Evolutionary conservation across 1,140 invertebrate species (phyloP).

Genomic region (Brachionus angularis): DNA sequence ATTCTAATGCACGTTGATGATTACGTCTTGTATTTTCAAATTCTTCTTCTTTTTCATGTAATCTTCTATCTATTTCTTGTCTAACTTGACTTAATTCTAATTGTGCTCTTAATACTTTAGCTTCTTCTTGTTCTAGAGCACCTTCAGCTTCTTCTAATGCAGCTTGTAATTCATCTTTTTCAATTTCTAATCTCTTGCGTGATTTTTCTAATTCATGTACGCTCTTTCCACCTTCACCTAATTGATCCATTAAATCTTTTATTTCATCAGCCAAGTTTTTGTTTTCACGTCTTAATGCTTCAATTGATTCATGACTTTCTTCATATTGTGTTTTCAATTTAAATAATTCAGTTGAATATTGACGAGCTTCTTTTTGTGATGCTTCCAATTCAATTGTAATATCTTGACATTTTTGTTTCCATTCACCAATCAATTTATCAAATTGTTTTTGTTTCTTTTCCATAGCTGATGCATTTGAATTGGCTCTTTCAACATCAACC

Average conservation of each 20-base stretch:
- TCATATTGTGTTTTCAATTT: slow-evolving; percentile 94
- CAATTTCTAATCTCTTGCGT: slow-evolving; percentile 91
- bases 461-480: slow-evolving; percentile 75
- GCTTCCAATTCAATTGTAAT: slow-evolving; percentile 92
- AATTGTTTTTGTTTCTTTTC: slow-evolving; percentile 99
- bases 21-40: slow-evolving; percentile 96
- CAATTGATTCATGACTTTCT: slow-evolving; percentile 88
- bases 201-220: slow-evolving; percentile 98
- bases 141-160: slow-evolving; percentile 97
- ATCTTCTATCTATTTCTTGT: slow-evolving; percentile 94
- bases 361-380: slow-evolving; percentile 96
- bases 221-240: slow-evolving; percentile 81
- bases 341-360: slow-evolving; percentile 98
- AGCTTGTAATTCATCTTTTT: slow-evolving; percentile 97
- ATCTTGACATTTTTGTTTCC: slow-evolving; percentile 98
- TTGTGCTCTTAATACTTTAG: slow-evolving; percentile 78
- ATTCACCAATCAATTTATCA: slow-evolving; percentile 98
- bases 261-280: slow-evolving; percentile 82
- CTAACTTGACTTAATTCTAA: slow-evolving; percentile 93
- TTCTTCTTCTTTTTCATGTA: slow-evolving; percentile 96
- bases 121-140: slow-evolving; percentile 80
- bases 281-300: slow-evolving; percentile 95
- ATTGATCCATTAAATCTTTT: slow-evolving; percentile 88
- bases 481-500: slow-evolving; percentile 85
- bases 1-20: slow-evolving; percentile 95